Evolutionary conservation across 2,888 invertebrate genomes (phyloP), one percentile per base, ranked within the genome.

Genomic region (Ochropleura plecta): DNA sequence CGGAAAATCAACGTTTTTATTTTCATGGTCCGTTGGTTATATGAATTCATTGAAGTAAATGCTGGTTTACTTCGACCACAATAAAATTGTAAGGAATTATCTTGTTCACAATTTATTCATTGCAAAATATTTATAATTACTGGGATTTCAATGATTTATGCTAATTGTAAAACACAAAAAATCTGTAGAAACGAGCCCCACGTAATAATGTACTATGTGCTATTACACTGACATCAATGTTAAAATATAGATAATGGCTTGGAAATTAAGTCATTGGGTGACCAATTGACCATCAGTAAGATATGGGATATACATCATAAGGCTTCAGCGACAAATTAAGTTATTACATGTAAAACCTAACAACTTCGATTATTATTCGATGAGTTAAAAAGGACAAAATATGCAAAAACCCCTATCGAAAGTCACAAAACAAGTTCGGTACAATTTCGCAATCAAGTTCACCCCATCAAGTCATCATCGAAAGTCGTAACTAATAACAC

Each of bases 401-500:
- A 86, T 81, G 81, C 78, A 88, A 88, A 87, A 84, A 79, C 59
- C 68, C 79, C 63, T 81, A 83, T 83, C 71, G 73, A 80, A 87
- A 81, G 83, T 84, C 82, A 83, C 71, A 73, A 84, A 79, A 83
- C 71, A 77, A 73, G 82, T 76, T 74, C 62, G 73, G 76, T 81
- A 88, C 86, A 90, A 91, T 90, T 91, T 92, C 78, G 90, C 91
- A 90, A 90, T 89, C 89, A 90, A 87, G 82, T 82, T 88, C 81
- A 88, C 79, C 88, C 87, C 88, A 92, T 92, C 89, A 91, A 86
- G 86, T 87, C 88, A 89, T 92, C 89, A 92, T 92, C 89, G 88
- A 91, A 91, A 91, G 89, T 90, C 81, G 86, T 90, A 88, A 79
- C 87, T 94, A 94, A 94, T 95, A 93, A 93, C 90, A 93, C 89